A percentile compares a stretch with the other conserved stretches of the same genome.
Evolutionary conservation across 2,797 vertebrate genomes (phyloP).

Genomic region (Xiphophorus birchmanni): DNA sequence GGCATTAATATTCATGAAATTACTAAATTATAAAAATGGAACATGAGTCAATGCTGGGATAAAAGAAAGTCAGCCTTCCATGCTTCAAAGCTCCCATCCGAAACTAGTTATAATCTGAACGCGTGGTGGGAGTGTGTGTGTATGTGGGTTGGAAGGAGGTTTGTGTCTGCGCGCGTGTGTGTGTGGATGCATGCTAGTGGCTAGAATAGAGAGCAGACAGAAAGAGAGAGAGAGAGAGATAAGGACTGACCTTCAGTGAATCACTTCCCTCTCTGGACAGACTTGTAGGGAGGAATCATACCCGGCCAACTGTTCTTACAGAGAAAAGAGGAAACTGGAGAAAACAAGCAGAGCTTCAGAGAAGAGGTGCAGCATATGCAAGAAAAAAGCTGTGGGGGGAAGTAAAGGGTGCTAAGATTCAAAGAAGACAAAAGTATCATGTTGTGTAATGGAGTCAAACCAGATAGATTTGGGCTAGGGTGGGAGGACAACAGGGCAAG

Average conservation of each 20-base stretch:
- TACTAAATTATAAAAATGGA: conserved; percentile 68
- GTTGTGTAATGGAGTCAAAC: conserved; percentile 11
- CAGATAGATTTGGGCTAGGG: neutral
- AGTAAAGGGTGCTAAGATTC: conserved; percentile 20
- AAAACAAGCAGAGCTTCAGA: conserved; percentile 16
- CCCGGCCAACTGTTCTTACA: conserved; percentile 62
- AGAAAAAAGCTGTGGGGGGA: conserved; percentile 3
- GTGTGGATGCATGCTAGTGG: conserved; percentile 31
- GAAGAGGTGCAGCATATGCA: conserved; percentile 12
- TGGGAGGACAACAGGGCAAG: conserved; percentile 2
- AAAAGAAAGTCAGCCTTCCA: conserved; percentile 57
- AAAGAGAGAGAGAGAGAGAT: conserved; percentile 48
- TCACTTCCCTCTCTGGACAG: conserved; percentile 65
- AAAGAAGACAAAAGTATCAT: conserved; percentile 22
- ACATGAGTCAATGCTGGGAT: conserved; percentile 66
- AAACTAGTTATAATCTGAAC: conserved; percentile 57
- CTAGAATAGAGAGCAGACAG: conserved; percentile 49
- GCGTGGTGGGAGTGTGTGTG: neutral
- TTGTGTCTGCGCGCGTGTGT: neutral
- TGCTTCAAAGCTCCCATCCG: conserved; percentile 65
- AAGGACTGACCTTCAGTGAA: conserved; percentile 71
- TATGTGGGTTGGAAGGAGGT: neutral
- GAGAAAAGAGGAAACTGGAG: conserved; percentile 25
- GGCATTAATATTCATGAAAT: conserved; percentile 73
- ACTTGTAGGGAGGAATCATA: conserved; percentile 57